Evolutionary conservation across 2,888 invertebrate species (phyloP), one percentile per base, ranked within the genome.

Genomic region (Ophion obscuratus): DNA sequence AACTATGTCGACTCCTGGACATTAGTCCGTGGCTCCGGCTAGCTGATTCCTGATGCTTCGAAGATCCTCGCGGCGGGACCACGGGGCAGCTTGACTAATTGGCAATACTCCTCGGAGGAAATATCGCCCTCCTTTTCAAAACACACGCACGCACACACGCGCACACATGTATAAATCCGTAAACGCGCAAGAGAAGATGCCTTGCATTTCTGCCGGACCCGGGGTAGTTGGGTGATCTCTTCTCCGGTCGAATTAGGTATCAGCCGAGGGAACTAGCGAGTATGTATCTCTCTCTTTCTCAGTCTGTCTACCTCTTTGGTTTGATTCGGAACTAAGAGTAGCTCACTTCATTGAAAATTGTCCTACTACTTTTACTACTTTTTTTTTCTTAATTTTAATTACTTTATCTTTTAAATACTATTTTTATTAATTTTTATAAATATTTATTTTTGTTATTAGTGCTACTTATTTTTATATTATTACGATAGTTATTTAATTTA

Each of bases 31-130:
- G 57, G n/a, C 31, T 61, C 68, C 40, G 40, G 9, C 40, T 66
- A 77, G 62, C 44, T 36, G 74, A 44, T 76, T 59, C 40, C 40
- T 62, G 70, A 64, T 74, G 74, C 70, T 59, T 64, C 79, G 70
- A n/a, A n/a, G 83, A 71, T 83, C 71, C 64, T 74, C 40, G 57
- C 73, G 53, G 68, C 24, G 24, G 59, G 66, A 53, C 68, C 67
- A 57, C 27, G 14, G 24, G 11, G 74, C 68, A 36, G 85, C 88
- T 88, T 90, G 89, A 90, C 90, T 92, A 91, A 92, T 91, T 91
- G 92, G 90, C 91, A 89, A 91, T 90, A 89, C 89, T 90, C 88
- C 87, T 88, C 88, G 73, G 24, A 74, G 74, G 61, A 67, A 27
- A 61, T 47, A 66, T 70, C 47, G 7, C 44, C 27, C 47, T 64